Conservation (phyloP, 2,888 invertebrate genomes). For the Alloplasta piceator region DNA sequence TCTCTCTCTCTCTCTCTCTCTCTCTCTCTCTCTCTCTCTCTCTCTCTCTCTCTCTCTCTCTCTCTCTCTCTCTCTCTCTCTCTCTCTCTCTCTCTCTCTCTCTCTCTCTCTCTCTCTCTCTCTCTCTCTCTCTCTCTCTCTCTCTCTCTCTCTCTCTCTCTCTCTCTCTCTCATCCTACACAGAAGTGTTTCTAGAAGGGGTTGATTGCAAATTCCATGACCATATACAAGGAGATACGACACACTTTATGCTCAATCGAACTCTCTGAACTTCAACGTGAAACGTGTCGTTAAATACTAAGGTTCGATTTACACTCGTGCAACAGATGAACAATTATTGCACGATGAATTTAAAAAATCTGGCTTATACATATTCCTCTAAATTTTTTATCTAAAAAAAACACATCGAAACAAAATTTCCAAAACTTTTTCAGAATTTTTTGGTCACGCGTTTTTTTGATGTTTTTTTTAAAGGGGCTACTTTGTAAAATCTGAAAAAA, state of each 20-base stretch:
- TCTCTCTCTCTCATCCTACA: constrained; percentile 41
- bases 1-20: constrained; percentile 40
- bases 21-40: constrained; percentile 36
- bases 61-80: constrained; percentile 36
- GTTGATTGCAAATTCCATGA: constrained; percentile 60
- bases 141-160: constrained; percentile 46
- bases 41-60: constrained; percentile 43
- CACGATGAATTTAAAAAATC: constrained; percentile 23
- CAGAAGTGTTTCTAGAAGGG: constrained; percentile 53
- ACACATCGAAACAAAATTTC: too few relatives aligned
- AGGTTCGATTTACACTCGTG: constrained; percentile 18
- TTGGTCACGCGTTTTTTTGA: too few relatives aligned
- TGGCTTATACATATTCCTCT: too few relatives aligned
- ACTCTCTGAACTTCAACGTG: constrained; percentile 48
- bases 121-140: constrained; percentile 32
- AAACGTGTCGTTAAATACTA: constrained; percentile 42
- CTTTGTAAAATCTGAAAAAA: too few relatives aligned
- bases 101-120: constrained; percentile 45
- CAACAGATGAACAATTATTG: constrained; percentile 52
- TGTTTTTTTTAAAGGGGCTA: too few relatives aligned
- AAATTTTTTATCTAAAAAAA: too few relatives aligned
- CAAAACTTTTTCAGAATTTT: too few relatives aligned
- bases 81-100: constrained; percentile 45
- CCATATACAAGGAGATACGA: constrained; percentile 49
- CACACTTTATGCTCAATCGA: constrained; percentile 58